A percentile compares a stretch with the other conserved stretches of the same genome.
phyloP scores from a whole-genome alignment of 1,140 invertebrate genomes.

The Macrobrachium rosenbergii region DNA sequence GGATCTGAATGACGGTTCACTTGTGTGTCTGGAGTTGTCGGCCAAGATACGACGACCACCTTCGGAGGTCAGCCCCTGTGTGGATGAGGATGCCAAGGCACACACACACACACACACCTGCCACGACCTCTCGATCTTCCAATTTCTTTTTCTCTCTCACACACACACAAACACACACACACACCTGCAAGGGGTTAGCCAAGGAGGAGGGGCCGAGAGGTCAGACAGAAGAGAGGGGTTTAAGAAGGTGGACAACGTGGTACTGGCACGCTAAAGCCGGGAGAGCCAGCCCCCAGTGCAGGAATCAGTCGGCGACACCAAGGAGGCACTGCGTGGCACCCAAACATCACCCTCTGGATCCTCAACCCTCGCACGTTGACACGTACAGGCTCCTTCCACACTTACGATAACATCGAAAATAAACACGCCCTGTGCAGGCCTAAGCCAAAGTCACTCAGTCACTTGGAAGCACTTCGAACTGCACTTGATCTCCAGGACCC shows the following conservation, averaged over 20 bases:
- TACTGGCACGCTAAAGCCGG: slow-evolving; percentile 29
- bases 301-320: slow-evolving; percentile 24
- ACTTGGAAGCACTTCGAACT: too few species aligned
- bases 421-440: not conserved
- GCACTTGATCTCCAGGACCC: too few species aligned
- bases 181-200: slow-evolving; percentile 23
- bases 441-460: too few species aligned
- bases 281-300: slow-evolving; percentile 19
- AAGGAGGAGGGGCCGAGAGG: not conserved
- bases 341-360: slow-evolving; percentile 17
- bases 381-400: not conserved
- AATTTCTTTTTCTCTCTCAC: too few species aligned
- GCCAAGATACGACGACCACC: too few species aligned
- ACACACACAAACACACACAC: not conserved
- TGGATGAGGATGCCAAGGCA: too few species aligned
- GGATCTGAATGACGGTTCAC: too few species aligned
- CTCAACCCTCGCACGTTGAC: slow-evolving; percentile 31
- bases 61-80: too few species aligned
- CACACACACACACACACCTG: too few species aligned
- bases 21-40: too few species aligned
- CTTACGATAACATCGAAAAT: slow-evolving; percentile 10
- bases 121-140: too few species aligned
- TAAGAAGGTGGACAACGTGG: slow-evolving; percentile 21
- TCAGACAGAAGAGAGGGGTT: not conserved
- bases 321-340: slow-evolving; percentile 14